Evolutionary conservation across 2,797 vertebrate genomes (phyloP), one percentile per base, ranked within the genome.

Genomic region (Phataginus tricuspis): DNA sequence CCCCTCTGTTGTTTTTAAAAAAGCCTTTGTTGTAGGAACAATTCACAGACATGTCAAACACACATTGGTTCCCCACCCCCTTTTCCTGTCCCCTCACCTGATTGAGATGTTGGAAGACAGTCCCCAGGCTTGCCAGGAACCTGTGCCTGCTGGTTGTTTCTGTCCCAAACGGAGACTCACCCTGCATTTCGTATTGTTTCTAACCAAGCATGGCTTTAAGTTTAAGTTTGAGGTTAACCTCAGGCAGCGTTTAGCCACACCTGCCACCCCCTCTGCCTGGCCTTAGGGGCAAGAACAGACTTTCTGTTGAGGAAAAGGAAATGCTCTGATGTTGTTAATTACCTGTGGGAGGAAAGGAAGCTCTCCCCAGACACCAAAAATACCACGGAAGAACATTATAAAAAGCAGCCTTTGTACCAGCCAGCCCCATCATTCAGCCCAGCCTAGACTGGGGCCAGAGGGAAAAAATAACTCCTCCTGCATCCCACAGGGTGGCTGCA

Each of bases 11-110:
- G 69, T 85, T 68, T 75, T 80, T 51, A 5, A 63, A 72, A 87
- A 93, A 86, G 89, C 55, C 96, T 97, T 97, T 97, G 94, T 96
- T 96, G 68, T 37, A 95, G 84, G 69, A 97, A 98, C 97, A 97
- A 97, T 98, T 96, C 95, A 97, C 96, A 96, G 96, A 96, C 31
- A 90, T 97, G 87, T 96, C 94, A 97, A 96, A 97, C 89, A 97
- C 78, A 90, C 91, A 92, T 92, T 95, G 96, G 94, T 39, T 96
- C 92, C n/a, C 72, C 53, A 83, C 61, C 45, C 93, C 45, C 84
- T 75, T 84, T 66, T 85, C 86, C 9, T 18, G 37, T 87, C 74
- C 49, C 75, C 86, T 97, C 90, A 89, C 90, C 97, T 95, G 92
- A 92, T 18, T 74, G 59, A 63, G 90, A 90, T 51, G 82, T 80